Evolutionary conservation across 2,113 vertebrate species (phyloP).

Genomic region (Dasypus novemcinctus): DNA sequence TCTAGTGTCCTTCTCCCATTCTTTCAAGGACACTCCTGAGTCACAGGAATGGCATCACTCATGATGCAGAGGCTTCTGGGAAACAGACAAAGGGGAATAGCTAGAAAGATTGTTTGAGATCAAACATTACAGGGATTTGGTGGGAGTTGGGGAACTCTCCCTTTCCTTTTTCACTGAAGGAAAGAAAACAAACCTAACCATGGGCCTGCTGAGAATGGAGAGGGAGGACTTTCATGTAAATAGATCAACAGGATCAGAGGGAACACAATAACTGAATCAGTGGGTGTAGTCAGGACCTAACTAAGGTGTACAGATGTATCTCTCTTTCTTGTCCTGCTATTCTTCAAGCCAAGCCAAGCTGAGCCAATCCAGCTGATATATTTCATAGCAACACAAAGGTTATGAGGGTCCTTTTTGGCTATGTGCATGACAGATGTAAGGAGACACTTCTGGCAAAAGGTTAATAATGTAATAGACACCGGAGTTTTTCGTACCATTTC

Average conservation of each 20-base stretch:
- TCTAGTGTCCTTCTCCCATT: background rate
- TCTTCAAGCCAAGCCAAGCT: background rate
- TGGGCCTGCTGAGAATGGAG: background rate
- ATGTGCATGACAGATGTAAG: background rate
- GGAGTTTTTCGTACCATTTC: background rate
- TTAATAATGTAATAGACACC: background rate
- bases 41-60: background rate
- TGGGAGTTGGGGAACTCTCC: background rate
- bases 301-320: background rate
- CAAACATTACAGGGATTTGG: background rate
- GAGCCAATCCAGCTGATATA: background rate
- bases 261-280: background rate
- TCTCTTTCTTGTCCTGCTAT: background rate
- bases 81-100: background rate
- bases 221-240: background rate
- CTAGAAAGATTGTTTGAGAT: background rate
- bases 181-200: background rate
- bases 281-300: background rate
- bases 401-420: background rate
- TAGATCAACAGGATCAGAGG: background rate
- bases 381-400: background rate
- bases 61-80: background rate
- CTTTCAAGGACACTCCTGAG: background rate
- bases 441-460: background rate
- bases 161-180: background rate